Conservation (phyloP, 1,140 invertebrate genomes). For the Helicorthomorpha holstii region DNA sequence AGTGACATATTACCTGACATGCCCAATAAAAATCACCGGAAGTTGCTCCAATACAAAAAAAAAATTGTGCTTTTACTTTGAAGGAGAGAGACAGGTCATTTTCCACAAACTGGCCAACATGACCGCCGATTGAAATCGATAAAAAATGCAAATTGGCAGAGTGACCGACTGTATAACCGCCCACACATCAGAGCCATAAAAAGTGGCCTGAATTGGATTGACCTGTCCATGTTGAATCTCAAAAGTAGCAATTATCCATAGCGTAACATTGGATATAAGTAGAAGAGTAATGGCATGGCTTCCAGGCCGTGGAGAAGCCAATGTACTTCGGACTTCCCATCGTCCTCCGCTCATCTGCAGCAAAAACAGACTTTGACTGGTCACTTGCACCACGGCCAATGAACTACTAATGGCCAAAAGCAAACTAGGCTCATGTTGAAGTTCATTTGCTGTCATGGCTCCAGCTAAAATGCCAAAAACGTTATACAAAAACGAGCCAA, state of each 20-base stretch:
- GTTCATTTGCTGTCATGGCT: slow-evolving; percentile 44
- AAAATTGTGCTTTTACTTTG: no score
- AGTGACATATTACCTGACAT: no score
- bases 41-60: no score
- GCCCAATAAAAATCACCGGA: no score
- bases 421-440: slow-evolving; percentile 67
- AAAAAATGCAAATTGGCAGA: slow-evolving; percentile 86
- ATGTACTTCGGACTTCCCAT: slow-evolving; percentile 61
- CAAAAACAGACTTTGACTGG: slow-evolving; percentile 85
- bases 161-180: slow-evolving; percentile 82
- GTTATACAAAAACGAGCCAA: slow-evolving; percentile 79
- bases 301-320: slow-evolving; percentile 61
- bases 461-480: slow-evolving; percentile 86
- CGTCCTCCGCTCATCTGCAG: slow-evolving; percentile 77
- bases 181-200: slow-evolving; percentile 89
- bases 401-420: slow-evolving; percentile 75
- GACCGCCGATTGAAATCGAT: slow-evolving; percentile 16
- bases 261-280: slow-evolving; percentile 82
- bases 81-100: background rate
- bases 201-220: slow-evolving; percentile 76
- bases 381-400: slow-evolving; percentile 69
- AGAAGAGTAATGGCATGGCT: slow-evolving; percentile 88
- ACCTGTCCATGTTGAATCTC: slow-evolving; percentile 83
- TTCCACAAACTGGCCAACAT: slow-evolving; percentile 5
- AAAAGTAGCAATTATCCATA: slow-evolving; percentile 92